Evolutionary conservation across 2,113 vertebrate genomes (phyloP).

Genomic region (Leuciscus idus): DNA sequence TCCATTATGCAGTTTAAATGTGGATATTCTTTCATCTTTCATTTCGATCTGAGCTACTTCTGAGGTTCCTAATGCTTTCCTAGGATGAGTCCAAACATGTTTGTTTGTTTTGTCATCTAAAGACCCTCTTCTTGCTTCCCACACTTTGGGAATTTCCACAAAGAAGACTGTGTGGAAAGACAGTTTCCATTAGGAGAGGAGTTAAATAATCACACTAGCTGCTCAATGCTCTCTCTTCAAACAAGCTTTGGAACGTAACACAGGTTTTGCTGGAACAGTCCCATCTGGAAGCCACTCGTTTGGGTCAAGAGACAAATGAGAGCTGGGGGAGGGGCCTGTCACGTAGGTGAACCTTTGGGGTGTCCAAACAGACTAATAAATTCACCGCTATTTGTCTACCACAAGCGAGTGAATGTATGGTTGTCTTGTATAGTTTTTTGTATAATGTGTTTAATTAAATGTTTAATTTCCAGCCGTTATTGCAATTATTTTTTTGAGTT

Average conservation of each 20-base stretch:
- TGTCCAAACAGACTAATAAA: slow-evolving; percentile 37
- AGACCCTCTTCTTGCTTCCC: slow-evolving; percentile 54
- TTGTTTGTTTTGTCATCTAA: slow-evolving; percentile 78
- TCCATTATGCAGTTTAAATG: slow-evolving; percentile 69
- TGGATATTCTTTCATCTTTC: slow-evolving; percentile 71
- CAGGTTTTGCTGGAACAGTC: slow-evolving; percentile 40
- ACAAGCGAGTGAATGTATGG: background rate
- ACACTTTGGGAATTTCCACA: slow-evolving; percentile 69
- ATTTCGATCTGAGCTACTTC: slow-evolving; percentile 61
- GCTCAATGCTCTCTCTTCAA: slow-evolving; percentile 40
- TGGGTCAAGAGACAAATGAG: slow-evolving; percentile 34
- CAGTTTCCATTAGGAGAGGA: slow-evolving; percentile 31
- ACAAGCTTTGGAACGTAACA: slow-evolving; percentile 30
- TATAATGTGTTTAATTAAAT: background rate
- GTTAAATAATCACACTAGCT: slow-evolving; percentile 42
- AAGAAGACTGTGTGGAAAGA: slow-evolving; percentile 45
- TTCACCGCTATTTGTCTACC: background rate
- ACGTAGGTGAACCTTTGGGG: background rate
- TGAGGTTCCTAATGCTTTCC: slow-evolving; percentile 62
- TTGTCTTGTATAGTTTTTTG: background rate
- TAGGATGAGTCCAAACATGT: slow-evolving; percentile 73
- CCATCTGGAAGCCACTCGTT: slow-evolving; percentile 48
- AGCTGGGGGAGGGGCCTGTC: slow-evolving; percentile 9
- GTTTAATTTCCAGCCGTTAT: background rate
- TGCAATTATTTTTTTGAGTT: background rate